Conservation (phyloP, 2,888 invertebrate species). For the Monoplex corrugatus region DNA sequence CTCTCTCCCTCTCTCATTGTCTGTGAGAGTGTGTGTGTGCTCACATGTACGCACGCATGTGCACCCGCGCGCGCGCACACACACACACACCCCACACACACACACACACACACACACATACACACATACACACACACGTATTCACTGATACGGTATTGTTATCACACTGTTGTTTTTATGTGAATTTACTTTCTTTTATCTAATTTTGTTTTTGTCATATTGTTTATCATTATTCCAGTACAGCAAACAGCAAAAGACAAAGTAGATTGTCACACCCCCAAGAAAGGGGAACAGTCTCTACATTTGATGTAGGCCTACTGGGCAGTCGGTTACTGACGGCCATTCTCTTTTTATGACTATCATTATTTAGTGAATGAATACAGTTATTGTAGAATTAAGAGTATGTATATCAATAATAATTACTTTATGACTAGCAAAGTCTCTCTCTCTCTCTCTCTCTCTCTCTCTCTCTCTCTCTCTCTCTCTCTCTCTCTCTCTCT, state of each 20-base stretch:
- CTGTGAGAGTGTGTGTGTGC: background rate
- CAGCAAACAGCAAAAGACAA: background rate
- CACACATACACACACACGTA: background rate
- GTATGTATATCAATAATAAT: no score
- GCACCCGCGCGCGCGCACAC: no score
- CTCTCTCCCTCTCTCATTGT: no score
- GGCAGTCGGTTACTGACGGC: no score
- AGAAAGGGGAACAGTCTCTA: no score
- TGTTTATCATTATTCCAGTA: background rate
- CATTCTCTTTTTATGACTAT: background rate
- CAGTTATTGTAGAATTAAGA: background rate
- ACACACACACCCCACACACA: no score
- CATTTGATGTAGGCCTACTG: no score
- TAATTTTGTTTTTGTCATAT: background rate
- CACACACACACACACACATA: no score
- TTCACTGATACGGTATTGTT: background rate
- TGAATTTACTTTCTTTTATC: no score
- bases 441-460: conserved; percentile 33
- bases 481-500: conserved; percentile 18
- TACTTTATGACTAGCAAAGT: background rate
- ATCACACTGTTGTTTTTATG: background rate
- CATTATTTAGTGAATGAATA: background rate
- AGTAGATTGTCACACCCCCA: no score
- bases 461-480: conserved; percentile 33
- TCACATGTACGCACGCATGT: no score